Evolutionary conservation across 2,797 vertebrate genomes (phyloP).

Genomic region (Xenopus petersii): DNA sequence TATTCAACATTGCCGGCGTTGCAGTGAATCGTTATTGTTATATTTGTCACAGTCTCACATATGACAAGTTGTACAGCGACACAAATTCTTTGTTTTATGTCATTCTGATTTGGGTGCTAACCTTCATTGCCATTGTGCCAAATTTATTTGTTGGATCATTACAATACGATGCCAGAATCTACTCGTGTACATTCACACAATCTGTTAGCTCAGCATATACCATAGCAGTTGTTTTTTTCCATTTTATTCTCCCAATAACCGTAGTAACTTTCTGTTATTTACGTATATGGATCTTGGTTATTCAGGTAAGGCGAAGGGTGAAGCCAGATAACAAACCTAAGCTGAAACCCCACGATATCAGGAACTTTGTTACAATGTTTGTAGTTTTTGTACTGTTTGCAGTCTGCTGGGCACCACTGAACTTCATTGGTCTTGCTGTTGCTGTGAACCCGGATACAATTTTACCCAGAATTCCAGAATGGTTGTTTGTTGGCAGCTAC

Average conservation of each 20-base stretch:
- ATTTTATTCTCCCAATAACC: conserved; percentile 77
- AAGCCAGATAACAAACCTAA: conserved; percentile 84
- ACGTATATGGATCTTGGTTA: conserved; percentile 80
- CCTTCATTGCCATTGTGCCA: conserved; percentile 86
- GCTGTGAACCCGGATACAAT: conserved; percentile 78
- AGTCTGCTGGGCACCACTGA: conserved; percentile 95
- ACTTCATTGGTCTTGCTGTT: conserved; percentile 91
- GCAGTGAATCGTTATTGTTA: conserved; percentile 96
- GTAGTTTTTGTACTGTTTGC: conserved; percentile 95
- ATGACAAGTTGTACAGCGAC: conserved; percentile 87
- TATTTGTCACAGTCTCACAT: conserved; percentile 94
- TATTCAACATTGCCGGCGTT: conserved; percentile 96
- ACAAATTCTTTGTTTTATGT: conserved; percentile 89
- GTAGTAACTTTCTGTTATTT: conserved; percentile 82
- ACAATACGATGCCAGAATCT: conserved; percentile 88
- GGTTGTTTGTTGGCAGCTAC: conserved; percentile 94
- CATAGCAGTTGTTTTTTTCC: conserved; percentile 90
- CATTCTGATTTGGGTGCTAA: conserved; percentile 85
- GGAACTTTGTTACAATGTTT: conserved; percentile 96
- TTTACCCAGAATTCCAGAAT: conserved; percentile 86
- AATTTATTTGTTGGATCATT: conserved; percentile 87
- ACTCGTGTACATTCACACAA: conserved; percentile 91
- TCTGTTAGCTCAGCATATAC: conserved; percentile 86
- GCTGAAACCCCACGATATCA: conserved; percentile 85
- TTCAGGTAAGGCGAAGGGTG: conserved; percentile 79